Evolutionary conservation across 2,797 vertebrate species (phyloP), one percentile per base, ranked within the genome.

Genomic region (Alca torda): DNA sequence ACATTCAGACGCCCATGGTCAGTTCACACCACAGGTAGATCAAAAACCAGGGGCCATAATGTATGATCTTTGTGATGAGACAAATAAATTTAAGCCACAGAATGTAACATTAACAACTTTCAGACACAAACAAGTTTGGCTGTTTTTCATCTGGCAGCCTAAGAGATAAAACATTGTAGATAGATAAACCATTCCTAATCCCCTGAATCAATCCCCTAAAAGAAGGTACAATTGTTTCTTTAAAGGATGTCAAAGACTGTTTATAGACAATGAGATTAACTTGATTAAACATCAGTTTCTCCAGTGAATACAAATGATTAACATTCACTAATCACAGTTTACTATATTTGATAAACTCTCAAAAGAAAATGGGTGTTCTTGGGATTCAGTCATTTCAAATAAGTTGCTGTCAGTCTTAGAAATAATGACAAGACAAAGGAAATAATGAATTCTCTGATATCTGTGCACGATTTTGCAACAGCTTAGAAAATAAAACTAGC

Each of bases 251-350:
- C 19, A 95, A 78, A 75, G 16, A 53, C 23, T 96, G 60, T 94
- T 96, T 96, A 87, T 76, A 94, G 67, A 63, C 33, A 85, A 93
- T 90, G 43, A 91, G 35, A 64, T 89, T 78, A 84, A 82, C 30
- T 31, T 91, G 74, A 90, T 93, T 96, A 90, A 97, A 93, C n/a
- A 73, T 60, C 4, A 63, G 11, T 84, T 93, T 81, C 83, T 83
- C 20, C 69, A 80, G 43, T 68, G 94, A 96, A 96, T 53, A 88
- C 41, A 93, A 88, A 77, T 65, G 3, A 82, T 80, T 87, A 63
- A 2, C 59, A 84, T 86, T 91, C n/a, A 5, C 72, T 89, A 86
- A 85, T 91, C 23, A 84, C 86, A 79, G 31, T 82, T 96, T 90
- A 57, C 51, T 59, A 10, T 60, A 60, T 87, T 64, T 69, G n/a